phyloP scores from a whole-genome alignment of 2,113 vertebrate species.

The Protobothrops mucrosquamatus region DNA sequence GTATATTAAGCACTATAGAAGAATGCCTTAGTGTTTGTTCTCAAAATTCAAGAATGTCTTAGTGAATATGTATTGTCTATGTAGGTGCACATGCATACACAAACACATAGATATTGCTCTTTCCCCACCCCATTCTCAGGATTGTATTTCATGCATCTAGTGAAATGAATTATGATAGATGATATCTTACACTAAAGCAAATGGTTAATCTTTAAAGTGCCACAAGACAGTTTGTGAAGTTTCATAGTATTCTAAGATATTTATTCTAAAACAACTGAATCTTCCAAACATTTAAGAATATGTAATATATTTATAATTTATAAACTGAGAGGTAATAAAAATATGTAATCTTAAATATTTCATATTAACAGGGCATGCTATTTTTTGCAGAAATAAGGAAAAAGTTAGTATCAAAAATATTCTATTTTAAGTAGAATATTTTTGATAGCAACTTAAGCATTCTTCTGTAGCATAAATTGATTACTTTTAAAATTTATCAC shows the following conservation, averaged over 20 bases:
- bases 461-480: background rate
- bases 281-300: background rate
- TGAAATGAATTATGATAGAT: background rate
- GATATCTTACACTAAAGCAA: background rate
- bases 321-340: rapidly evolving
- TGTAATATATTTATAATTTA: background rate
- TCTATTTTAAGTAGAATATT: background rate
- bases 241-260: background rate
- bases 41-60: background rate
- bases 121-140: background rate
- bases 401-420: background rate
- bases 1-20: background rate
- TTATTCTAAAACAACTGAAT: background rate
- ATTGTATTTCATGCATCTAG: background rate
- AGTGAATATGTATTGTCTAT: background rate
- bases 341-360: background rate
- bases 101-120: background rate
- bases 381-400: background rate
- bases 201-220: background rate
- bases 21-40: background rate
- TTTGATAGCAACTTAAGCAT: background rate
- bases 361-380: background rate
- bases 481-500: background rate
- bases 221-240: background rate
- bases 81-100: no score